phyloP scores from a whole-genome alignment of 2,113 vertebrate genomes.

The Sorex araneus region DNA sequence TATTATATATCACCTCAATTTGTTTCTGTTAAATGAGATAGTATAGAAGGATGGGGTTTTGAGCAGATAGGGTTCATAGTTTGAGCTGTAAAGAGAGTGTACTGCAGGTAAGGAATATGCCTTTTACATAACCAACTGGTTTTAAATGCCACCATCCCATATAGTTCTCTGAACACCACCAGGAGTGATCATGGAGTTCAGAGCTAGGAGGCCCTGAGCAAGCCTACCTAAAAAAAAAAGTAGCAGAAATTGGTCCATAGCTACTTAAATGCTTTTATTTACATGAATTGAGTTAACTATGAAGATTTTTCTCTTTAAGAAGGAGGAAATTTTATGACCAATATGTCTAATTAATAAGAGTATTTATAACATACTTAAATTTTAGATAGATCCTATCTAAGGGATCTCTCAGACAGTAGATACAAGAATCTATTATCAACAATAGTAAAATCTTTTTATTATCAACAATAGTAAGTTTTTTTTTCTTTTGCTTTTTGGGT shows the following conservation, averaged over 20 bases:
- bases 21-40: constrained; percentile 13
- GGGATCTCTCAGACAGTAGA: no score
- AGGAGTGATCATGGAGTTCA: no score
- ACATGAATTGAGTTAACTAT: not conserved
- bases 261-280: constrained; percentile 38
- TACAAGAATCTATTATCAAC: not conserved
- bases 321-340: not conserved
- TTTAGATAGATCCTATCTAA: not conserved
- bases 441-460: not conserved
- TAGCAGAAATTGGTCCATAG: no score
- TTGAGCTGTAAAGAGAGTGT: no score
- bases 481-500: no score
- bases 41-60: not conserved
- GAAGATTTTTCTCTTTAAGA: not conserved
- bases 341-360: not conserved
- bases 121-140: no score
- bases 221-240: no score
- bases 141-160: no score
- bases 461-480: not conserved
- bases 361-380: not conserved
- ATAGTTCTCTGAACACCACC: no score
- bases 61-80: not conserved
- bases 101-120: no score
- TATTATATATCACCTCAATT: not conserved
- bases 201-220: no score